Conservation (phyloP, 2,888 invertebrate genomes). For the Stenodera caucasica region DNA sequence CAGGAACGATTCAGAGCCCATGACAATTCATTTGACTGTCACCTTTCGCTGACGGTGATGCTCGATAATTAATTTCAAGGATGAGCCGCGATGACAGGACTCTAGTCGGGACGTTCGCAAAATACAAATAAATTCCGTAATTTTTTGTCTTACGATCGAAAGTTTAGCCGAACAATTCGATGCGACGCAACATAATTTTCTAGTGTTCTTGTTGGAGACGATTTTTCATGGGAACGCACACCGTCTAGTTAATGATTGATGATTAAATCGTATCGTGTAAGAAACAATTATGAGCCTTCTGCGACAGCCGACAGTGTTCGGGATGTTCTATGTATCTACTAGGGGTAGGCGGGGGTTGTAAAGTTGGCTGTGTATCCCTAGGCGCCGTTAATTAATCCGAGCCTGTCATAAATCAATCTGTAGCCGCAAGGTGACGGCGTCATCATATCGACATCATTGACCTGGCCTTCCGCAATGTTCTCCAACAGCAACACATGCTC, state of each 20-base stretch:
- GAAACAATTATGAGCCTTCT: constrained; percentile 51
- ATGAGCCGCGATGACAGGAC: background rate
- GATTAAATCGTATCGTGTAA: constrained; percentile 49
- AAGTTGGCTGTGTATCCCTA: constrained; percentile 45
- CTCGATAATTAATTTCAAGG: background rate
- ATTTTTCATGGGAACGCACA: constrained; percentile 19
- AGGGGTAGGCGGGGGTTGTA: too few relatives aligned
- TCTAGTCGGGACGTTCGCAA: background rate
- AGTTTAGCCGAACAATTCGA: too few relatives aligned
- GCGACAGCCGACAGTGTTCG: constrained; percentile 47
- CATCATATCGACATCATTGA: constrained; percentile 57
- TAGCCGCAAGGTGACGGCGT: constrained; percentile 57
- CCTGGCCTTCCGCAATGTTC: constrained; percentile 49
- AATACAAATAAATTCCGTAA: too few relatives aligned
- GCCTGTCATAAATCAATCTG: constrained; percentile 55
- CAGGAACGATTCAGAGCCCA: background rate
- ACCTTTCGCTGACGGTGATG: background rate
- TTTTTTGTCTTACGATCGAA: too few relatives aligned
- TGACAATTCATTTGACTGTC: constrained; percentile 6
- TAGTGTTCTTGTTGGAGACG: background rate
- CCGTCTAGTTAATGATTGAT: constrained; percentile 42
- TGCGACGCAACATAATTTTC: too few relatives aligned
- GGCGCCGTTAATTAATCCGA: constrained; percentile 53
- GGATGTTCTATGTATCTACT: constrained; percentile 39
- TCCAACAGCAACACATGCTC: constrained; percentile 43